These are phyloP conservation scores for Heteropelma amictum DNA, from an alignment of 2,888 invertebrate species.

Conservation along the genomic window DNA sequence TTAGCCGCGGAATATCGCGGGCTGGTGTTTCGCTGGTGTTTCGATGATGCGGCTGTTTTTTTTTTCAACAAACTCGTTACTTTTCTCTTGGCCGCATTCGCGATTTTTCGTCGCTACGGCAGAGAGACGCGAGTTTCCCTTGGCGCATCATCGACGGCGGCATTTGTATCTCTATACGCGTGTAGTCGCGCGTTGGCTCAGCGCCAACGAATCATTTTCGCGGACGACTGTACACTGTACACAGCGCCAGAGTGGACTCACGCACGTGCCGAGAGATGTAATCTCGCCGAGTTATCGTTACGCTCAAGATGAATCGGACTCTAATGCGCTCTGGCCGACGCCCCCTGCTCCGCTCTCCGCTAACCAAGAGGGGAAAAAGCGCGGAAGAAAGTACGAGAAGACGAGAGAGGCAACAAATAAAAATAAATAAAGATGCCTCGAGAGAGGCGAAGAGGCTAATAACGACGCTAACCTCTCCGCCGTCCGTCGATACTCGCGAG, in stretches of 20 bases:
- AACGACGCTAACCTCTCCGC: too few species aligned
- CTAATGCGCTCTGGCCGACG: conserved; percentile 54
- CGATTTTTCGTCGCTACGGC: too few species aligned
- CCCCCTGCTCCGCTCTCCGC: conserved; percentile 17
- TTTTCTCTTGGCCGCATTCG: too few species aligned
- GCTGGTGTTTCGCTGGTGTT: too few species aligned
- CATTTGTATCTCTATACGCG: conserved; percentile 31
- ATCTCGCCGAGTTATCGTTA: conserved; percentile 58
- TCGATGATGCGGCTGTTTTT: too few species aligned
- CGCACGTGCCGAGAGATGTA: conserved; percentile 61
- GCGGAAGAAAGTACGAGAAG: conserved; percentile 5
- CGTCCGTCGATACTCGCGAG: too few species aligned
- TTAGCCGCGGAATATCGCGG: too few species aligned
- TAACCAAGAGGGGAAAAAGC: neutral
- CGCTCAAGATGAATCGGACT: conserved; percentile 58
- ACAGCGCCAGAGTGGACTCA: conserved; percentile 16
- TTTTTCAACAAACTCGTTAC: too few species aligned
- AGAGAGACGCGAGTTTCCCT: neutral
- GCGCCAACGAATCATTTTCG: conserved; percentile 45
- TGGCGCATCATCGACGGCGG: conserved; percentile 41
- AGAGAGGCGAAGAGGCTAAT: neutral
- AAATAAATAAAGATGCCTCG: neutral
- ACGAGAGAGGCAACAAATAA: conserved; percentile 3
- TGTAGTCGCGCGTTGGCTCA: too few species aligned
- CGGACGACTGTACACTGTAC: conserved; percentile 38